Evolutionary conservation across 2,113 vertebrate species (phyloP).

Genomic region (Pyxicephalus adspersus): DNA sequence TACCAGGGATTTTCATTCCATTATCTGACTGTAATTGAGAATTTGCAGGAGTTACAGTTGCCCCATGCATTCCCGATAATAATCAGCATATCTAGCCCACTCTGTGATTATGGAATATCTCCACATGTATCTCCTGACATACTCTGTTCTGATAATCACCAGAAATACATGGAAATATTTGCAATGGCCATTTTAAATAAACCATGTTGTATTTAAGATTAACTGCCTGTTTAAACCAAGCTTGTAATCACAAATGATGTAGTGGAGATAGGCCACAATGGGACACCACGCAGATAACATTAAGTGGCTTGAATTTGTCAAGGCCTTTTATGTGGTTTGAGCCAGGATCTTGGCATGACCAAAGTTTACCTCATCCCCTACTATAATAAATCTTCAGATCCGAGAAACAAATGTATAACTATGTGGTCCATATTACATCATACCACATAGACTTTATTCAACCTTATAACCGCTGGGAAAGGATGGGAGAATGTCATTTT

Average conservation of each 20-base stretch:
- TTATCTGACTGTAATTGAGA: no score
- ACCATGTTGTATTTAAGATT: no score
- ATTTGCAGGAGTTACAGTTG: no score
- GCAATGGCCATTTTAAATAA: no score
- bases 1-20: no score
- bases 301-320: conserved; percentile 37
- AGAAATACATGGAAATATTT: no score
- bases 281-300: conserved; percentile 14
- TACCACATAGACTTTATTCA: conserved; percentile 4
- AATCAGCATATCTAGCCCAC: no score
- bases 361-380: conserved; percentile 18
- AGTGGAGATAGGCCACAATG: conserved; percentile 1
- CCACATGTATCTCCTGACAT: no score
- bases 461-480: not conserved
- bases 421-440: conserved; percentile 12
- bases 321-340: conserved; percentile 12
- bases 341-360: conserved; percentile 24
- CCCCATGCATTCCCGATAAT: no score
- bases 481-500: not conserved
- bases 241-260: not conserved
- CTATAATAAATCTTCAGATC: conserved; percentile 30
- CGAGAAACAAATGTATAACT: conserved; percentile 13
- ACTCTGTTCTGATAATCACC: no score
- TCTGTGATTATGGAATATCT: no score
- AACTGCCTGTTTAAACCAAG: no score